These are phyloP conservation scores for Netelia melanura DNA, from an alignment of 2,888 invertebrate species.

Conservation along the genomic window DNA sequence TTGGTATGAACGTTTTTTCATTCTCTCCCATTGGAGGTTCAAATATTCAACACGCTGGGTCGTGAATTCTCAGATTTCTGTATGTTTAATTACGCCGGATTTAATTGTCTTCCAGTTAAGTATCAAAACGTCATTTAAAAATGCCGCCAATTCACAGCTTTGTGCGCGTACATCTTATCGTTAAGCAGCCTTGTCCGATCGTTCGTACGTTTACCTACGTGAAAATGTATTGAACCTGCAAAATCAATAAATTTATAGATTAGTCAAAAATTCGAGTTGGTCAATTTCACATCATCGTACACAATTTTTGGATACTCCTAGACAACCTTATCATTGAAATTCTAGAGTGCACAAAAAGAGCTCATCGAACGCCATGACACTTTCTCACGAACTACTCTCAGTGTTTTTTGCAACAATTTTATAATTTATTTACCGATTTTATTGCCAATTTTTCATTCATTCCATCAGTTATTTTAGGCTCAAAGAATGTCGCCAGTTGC, in stretches of 20 bases:
- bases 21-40: constrained; percentile 70
- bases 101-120: neutral
- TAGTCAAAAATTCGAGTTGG: neutral
- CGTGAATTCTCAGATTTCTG: neutral
- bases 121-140: constrained; percentile 2
- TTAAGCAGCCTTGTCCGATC: neutral
- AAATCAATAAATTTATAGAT: constrained; percentile 11
- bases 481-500: neutral
- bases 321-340: neutral
- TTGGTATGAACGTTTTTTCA: constrained; percentile 73
- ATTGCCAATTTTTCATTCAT: neutral
- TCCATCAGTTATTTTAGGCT: neutral
- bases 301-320: neutral
- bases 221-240: constrained; percentile 27
- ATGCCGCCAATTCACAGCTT: constrained; percentile 10
- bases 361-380: constrained; percentile 51
- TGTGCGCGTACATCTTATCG: neutral
- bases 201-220: neutral
- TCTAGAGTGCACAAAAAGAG: constrained; percentile 14
- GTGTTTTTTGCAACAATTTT: constrained; percentile 15
- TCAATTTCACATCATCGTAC: neutral
- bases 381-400: constrained; percentile 10
- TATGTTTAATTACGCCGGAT: neutral
- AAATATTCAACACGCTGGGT: neutral
- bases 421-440: constrained; percentile 18